Evolutionary conservation across 2,888 invertebrate genomes (phyloP).

Genomic region (Hanleya hanleyi): DNA sequence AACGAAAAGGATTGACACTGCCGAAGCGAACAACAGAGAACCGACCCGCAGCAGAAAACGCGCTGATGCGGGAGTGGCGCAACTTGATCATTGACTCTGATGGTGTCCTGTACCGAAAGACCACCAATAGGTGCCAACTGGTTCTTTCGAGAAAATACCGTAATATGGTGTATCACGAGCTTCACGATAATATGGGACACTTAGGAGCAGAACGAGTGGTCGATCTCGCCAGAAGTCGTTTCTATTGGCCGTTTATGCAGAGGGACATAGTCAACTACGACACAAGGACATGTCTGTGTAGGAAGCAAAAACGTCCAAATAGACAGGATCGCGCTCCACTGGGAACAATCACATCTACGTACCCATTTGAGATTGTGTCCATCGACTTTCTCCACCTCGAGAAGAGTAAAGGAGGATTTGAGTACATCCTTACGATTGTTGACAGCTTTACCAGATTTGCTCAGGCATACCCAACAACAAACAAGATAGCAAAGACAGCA

Average conservation of each 20-base stretch:
- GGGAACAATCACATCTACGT: neutral
- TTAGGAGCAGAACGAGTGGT: conserved; percentile 12
- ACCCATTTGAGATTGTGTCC: too few species aligned
- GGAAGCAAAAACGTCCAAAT: conserved; percentile 1
- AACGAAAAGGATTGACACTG: neutral
- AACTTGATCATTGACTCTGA: neutral
- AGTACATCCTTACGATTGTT: too few species aligned
- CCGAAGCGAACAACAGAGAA: too few species aligned
- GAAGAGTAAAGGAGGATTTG: too few species aligned
- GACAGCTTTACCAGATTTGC: too few species aligned
- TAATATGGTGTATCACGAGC: neutral
- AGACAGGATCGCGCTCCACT: neutral
- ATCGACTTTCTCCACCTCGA: too few species aligned
- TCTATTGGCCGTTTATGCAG: conserved; percentile 17
- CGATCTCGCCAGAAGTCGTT: neutral
- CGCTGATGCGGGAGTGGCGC: neutral
- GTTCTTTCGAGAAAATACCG: neutral
- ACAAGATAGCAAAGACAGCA: too few species aligned
- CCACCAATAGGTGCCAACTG: neutral
- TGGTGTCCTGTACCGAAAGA: neutral
- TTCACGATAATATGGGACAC: conserved; percentile 8
- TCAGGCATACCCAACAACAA: too few species aligned
- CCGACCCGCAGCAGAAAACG: neutral
- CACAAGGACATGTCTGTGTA: neutral
- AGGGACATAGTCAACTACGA: conserved; percentile 1